These are phyloP conservation scores for Varanus salvator DNA, from an alignment of 2,113 vertebrate species.

Conservation along the genomic window DNA sequence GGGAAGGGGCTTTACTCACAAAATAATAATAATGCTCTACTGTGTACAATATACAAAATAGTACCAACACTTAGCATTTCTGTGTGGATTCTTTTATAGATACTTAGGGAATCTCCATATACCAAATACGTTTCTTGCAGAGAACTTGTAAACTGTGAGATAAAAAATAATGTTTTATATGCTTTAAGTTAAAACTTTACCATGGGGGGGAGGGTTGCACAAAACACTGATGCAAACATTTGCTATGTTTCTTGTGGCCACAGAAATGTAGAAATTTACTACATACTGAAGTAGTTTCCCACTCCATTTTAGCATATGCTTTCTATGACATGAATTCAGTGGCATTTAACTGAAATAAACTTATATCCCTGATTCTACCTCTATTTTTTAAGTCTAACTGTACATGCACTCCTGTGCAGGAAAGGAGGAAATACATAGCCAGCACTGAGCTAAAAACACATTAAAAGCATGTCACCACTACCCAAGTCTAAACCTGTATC, in stretches of 20 bases:
- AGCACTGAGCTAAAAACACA: background rate
- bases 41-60: background rate
- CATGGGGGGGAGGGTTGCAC: background rate
- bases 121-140: background rate
- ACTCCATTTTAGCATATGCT: background rate
- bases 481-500: background rate
- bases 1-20: background rate
- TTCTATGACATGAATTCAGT: background rate
- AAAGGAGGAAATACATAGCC: background rate
- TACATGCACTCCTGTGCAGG: background rate
- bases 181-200: background rate
- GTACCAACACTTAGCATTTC: background rate
- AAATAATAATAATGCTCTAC: background rate
- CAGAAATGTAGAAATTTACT: background rate
- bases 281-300: too few species aligned
- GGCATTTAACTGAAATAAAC: background rate
- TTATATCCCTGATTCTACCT: background rate
- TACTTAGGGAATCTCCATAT: background rate
- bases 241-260: background rate
- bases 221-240: background rate
- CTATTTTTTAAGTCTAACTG: background rate
- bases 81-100: background rate
- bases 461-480: background rate
- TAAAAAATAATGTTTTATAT: background rate
- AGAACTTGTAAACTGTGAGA: background rate